Evolutionary conservation across 1,140 invertebrate species (phyloP), one percentile per base, ranked within the genome.

Genomic region (Adoxophyes honmai): DNA sequence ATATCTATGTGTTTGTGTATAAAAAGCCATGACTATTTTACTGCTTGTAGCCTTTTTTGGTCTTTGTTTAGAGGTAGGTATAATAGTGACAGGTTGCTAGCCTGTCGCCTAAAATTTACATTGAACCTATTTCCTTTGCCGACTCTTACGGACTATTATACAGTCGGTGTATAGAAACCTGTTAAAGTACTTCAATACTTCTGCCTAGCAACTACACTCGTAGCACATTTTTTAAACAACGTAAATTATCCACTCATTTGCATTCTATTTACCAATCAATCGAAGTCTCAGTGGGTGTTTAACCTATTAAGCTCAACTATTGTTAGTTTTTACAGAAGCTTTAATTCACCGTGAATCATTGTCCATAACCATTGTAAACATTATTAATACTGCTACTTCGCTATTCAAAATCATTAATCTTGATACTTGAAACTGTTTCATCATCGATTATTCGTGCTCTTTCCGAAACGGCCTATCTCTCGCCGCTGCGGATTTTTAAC

Each of bases 241-340:
- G 18, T 18, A 48, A 48, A 48, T 48, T 21, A 48, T 48, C 5
- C 21, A 33, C 8, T 11, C 15, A 48, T 48, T 48, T 11, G 5
- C 42, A 48, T 48, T 21, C 21, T 21, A 21, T 48, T 48, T 10
- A 48, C 11, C 18, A 48, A 48, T 48, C 10, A 21, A 48, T 33
- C 21, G 66, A 62, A 56, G 42, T 21, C 55, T 18, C 11, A n/a
- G 71, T 71, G 60, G 68, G 71, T 63, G 71, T 48, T 13, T 48
- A 48, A 48, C 42, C 42, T n/a, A 48, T 48, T 48, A 28, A 21
- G 4, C 10, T 5, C 9, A 21, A 36, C 55, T 48, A 62, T 62
- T 62, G 60, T 57, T 53, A 13, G 42, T 48, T 48, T 48, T 48
- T 48, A 48, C 42, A 48, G 42, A 48, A 48, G 21, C 42, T 28